Conservation (phyloP, 2,888 invertebrate species). For the Stenichneumon culpator region DNA sequence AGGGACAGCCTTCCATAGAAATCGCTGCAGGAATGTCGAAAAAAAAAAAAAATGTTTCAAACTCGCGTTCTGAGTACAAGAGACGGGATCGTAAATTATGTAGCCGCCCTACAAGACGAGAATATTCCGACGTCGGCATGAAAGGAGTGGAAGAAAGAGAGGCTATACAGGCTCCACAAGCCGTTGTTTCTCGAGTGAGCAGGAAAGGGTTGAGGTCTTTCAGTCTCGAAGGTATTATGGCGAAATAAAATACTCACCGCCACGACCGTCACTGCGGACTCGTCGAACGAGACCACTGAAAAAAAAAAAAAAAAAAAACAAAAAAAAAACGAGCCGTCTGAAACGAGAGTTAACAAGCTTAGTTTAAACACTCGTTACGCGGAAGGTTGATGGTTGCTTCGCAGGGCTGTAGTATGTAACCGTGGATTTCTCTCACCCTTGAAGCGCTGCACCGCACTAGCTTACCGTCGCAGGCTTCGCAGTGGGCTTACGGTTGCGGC, state of each 20-base stretch:
- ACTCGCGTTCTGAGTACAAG: conserved; percentile 19
- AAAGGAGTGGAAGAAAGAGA: conserved; percentile 14
- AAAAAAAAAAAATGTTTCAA: conserved; percentile 29
- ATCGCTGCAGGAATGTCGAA: conserved; percentile 40
- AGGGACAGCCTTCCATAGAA: conserved; percentile 37
- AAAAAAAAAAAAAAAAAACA: not conserved
- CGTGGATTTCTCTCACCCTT: conserved; percentile 64
- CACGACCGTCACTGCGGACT: conserved; percentile 16
- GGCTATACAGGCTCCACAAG: not conserved
- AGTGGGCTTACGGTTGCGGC: conserved; percentile 40
- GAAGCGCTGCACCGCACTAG: conserved; percentile 20
- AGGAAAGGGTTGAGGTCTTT: conserved; percentile 36
- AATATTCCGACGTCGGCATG: conserved; percentile 19
- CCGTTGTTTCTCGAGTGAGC: conserved; percentile 13
- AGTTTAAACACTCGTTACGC: conserved; percentile 79
- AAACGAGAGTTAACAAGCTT: conserved; percentile 75
- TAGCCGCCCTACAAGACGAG: conserved; percentile 26
- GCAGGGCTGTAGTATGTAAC: conserved; percentile 54
- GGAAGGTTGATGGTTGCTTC: conserved; percentile 75
- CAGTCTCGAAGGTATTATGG: conserved; percentile 48
- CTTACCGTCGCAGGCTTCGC: conserved; percentile 8
- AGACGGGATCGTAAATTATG: conserved; percentile 30
- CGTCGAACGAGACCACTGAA: conserved; percentile 10
- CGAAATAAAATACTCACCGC: conserved; percentile 31
- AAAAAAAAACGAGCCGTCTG: not conserved